phyloP scores from a whole-genome alignment of 2,113 vertebrate genomes.

The Serilophus lunatus region DNA sequence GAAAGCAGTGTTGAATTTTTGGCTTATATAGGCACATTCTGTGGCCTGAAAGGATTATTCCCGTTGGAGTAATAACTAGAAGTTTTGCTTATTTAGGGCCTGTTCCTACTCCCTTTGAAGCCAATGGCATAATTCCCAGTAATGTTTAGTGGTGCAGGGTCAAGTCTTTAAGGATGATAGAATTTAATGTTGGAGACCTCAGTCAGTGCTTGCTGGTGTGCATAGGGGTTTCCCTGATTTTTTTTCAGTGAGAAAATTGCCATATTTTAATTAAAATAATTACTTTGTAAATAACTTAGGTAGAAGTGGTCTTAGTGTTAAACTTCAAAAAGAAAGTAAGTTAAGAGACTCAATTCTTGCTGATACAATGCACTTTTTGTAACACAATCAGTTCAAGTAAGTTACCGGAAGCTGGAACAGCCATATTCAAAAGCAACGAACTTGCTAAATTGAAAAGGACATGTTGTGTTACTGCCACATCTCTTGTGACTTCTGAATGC shows the following conservation, averaged over 20 bases:
- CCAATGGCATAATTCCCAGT: conserved; percentile 56
- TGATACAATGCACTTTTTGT: not conserved
- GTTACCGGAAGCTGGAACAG: not conserved
- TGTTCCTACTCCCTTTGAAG: conserved; percentile 58
- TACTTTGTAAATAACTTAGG: not conserved
- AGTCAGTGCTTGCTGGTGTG: not conserved
- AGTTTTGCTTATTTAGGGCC: conserved; percentile 57
- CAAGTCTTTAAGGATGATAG: conserved; percentile 37
- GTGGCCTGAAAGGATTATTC: conserved; percentile 55
- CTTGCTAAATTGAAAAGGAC: conserved; percentile 13
- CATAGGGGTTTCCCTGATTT: conserved; percentile 10
- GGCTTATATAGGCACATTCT: conserved; percentile 33
- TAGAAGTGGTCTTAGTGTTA: not conserved
- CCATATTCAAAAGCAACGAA: not conserved
- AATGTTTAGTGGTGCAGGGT: conserved; percentile 50
- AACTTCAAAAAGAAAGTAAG: not conserved
- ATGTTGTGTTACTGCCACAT: not conserved
- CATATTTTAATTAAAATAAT: not conserved
- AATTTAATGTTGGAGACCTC: conserved; percentile 8
- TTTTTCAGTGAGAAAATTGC: not conserved
- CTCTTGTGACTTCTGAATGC: conserved; percentile 5
- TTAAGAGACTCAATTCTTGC: not conserved
- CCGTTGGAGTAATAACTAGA: conserved; percentile 26
- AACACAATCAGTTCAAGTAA: not conserved
- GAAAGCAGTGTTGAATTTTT: conserved; percentile 25